Conservation (phyloP, 2,113 vertebrate genomes). For the Coturnix japonica region DNA sequence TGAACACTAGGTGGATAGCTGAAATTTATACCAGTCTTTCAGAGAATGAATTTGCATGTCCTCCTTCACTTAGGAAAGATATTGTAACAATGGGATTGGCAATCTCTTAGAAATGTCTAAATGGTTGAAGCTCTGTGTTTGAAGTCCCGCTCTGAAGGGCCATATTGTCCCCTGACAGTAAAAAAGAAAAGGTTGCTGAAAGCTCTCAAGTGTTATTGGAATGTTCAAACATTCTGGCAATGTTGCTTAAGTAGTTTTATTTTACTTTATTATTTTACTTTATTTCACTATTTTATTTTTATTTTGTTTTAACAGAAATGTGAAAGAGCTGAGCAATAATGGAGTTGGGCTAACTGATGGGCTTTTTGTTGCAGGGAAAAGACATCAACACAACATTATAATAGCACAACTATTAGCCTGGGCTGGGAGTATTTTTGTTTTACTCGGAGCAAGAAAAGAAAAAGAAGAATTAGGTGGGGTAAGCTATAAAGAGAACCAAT, state of each 20-base stretch:
- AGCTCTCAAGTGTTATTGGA: not conserved
- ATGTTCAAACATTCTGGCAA: not conserved
- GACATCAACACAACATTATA: not conserved
- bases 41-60: not conserved
- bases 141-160: not conserved
- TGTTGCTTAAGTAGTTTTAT: not conserved
- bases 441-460: not conserved
- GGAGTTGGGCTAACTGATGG: not conserved
- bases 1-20: not conserved
- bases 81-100: not conserved
- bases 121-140: not conserved
- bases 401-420: not conserved
- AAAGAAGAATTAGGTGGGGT: not conserved
- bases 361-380: not conserved
- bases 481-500: not conserved
- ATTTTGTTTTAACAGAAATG: not conserved
- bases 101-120: not conserved
- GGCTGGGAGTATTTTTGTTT: not conserved
- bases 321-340: not conserved
- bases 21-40: not conserved
- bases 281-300: not conserved
- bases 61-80: not conserved
- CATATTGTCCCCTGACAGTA: fast-evolving
- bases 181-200: not conserved
- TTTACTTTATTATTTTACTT: not conserved